phyloP scores from a whole-genome alignment of 2,113 vertebrate species.

The Mormyrus lacerda region DNA sequence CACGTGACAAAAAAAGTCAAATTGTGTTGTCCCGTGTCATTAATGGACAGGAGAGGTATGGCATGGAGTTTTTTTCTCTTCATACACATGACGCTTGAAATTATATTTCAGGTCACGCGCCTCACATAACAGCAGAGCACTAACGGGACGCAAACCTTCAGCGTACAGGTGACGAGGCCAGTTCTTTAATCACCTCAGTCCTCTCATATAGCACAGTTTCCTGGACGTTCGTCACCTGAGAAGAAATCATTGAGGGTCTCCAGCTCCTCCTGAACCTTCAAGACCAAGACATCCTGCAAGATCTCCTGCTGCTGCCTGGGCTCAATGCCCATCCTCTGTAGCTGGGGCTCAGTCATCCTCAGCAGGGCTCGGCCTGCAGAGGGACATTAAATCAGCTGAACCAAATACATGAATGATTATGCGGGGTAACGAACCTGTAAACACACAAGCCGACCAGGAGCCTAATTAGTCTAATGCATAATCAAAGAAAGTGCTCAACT shows the following conservation, averaged over 20 bases:
- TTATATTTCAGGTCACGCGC: not conserved
- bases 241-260: constrained; percentile 55
- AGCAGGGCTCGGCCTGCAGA: constrained; percentile 55
- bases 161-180: not conserved
- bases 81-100: not conserved
- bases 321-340: constrained; percentile 55
- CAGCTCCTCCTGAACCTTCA: constrained; percentile 59
- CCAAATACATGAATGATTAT: not conserved
- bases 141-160: not conserved
- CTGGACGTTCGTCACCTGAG: constrained; percentile 1
- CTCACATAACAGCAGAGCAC: not conserved
- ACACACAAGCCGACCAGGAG: not conserved
- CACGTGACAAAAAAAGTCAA: not conserved
- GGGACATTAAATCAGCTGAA: not conserved
- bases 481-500: not conserved
- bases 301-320: constrained; percentile 46
- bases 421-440: not conserved
- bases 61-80: not conserved
- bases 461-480: not conserved
- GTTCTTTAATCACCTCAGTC: not conserved
- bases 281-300: constrained; percentile 52
- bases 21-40: not conserved
- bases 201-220: not conserved
- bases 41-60: not conserved
- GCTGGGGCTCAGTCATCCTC: constrained; percentile 50